Percentiles rank a stretch among this genome's conserved stretches.
These are phyloP conservation scores for Oxytorus armatus DNA, from an alignment of 2,888 invertebrate species.

Conservation along the genomic window DNA sequence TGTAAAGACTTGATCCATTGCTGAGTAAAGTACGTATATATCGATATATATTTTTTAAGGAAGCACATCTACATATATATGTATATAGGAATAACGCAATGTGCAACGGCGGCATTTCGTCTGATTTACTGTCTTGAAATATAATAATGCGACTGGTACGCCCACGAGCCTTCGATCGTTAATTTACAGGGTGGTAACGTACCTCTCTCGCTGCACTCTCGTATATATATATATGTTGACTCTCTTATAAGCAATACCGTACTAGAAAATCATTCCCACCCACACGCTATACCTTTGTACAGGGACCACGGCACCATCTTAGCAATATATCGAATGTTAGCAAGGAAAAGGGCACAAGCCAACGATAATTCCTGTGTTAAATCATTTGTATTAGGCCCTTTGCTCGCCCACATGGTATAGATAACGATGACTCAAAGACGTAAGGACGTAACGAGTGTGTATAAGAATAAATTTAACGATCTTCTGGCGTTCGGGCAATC, in stretches of 20 bases:
- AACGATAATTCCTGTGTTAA: not conserved
- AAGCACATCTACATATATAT: not conserved
- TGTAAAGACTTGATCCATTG: constrained; percentile 33
- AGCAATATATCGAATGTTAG: constrained; percentile 5
- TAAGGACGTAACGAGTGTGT: constrained; percentile 8
- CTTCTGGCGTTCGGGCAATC: not conserved
- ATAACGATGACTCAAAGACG: constrained; percentile 7
- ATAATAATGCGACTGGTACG: constrained; percentile 75
- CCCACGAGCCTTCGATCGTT: constrained; percentile 74
- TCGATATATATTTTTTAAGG: too few relatives aligned
- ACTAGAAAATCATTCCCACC: constrained; percentile 69
- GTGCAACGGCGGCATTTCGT: constrained; percentile 66
- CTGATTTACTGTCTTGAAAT: constrained; percentile 72
- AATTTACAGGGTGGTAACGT: constrained; percentile 78
- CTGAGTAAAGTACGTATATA: constrained; percentile 13
- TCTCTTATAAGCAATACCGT: constrained; percentile 50
- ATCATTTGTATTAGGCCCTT: not conserved
- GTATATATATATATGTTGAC: constrained; percentile 46
- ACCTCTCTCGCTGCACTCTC: constrained; percentile 60
- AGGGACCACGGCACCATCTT: constrained; percentile 24
- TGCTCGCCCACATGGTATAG: not conserved
- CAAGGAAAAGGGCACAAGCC: constrained; percentile 11
- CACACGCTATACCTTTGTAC: constrained; percentile 56
- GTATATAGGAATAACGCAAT: constrained; percentile 14
- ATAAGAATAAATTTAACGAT: not conserved